Conservation (phyloP, 1,140 invertebrate genomes). For the Drosophila saltans region DNA sequence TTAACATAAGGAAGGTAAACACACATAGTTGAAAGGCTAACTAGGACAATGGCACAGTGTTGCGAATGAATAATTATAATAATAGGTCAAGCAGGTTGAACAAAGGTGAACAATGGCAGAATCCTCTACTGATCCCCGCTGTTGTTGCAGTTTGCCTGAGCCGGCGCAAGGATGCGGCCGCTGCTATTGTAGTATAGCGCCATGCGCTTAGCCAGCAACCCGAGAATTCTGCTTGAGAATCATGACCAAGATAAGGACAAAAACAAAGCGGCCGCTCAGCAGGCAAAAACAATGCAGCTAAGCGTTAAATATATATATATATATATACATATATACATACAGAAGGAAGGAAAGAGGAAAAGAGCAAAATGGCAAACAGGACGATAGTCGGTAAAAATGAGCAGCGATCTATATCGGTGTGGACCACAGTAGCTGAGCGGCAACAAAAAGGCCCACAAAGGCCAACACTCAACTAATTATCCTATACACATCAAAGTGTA, state of each 20-base stretch:
- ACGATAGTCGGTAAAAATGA: slow-evolving; percentile 27
- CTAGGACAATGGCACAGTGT: slow-evolving; percentile 68
- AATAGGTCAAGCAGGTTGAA: slow-evolving; percentile 73
- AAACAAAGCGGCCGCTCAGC: slow-evolving; percentile 46
- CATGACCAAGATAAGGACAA: slow-evolving; percentile 33
- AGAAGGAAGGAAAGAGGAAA: not conserved
- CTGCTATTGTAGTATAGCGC: slow-evolving; percentile 47
- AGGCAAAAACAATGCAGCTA: slow-evolving; percentile 72
- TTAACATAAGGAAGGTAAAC: slow-evolving; percentile 45
- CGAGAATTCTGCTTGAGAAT: not conserved
- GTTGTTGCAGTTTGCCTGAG: not conserved
- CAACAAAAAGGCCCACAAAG: slow-evolving; percentile 61
- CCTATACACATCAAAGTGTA: slow-evolving; percentile 62
- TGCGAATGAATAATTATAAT: slow-evolving; percentile 77
- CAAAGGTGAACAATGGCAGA: slow-evolving; percentile 54
- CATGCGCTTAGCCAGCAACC: slow-evolving; percentile 62
- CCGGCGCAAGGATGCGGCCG: slow-evolving; percentile 2
- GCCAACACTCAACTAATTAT: slow-evolving; percentile 69
- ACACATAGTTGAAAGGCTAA: slow-evolving; percentile 13
- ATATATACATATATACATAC: too few species aligned
- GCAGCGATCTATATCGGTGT: slow-evolving; percentile 31
- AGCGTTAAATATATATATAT: slow-evolving; percentile 51
- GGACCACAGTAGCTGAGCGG: slow-evolving; percentile 58
- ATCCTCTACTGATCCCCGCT: slow-evolving; percentile 62
- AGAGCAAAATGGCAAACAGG: slow-evolving; percentile 47